A percentile compares a stretch with the other conserved stretches of the same genome.
Conservation (phyloP, 30 jellyfish, hydroid and myxozoan genomes). For the Turritopsis dohrnii region DNA sequence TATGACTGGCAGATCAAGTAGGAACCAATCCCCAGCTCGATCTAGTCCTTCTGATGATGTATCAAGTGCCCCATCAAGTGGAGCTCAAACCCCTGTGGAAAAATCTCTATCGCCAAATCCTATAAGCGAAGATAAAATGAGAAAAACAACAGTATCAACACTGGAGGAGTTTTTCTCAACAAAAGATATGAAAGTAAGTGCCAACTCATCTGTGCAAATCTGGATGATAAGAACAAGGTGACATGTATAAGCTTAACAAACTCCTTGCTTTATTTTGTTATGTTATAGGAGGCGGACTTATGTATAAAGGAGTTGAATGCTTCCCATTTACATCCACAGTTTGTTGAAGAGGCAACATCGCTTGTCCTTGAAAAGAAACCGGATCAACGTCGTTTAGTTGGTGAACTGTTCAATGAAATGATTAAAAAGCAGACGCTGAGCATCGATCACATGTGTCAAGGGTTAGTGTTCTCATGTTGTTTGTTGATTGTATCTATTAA, state of each 20-base stretch:
- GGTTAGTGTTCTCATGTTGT: too few relatives aligned
- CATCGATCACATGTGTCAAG: slow-evolving; percentile 44
- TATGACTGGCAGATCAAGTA: slow-evolving; percentile 27
- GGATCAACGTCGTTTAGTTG: slow-evolving; percentile 29
- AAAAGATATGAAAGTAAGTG: slow-evolving; percentile 59
- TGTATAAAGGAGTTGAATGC: slow-evolving; percentile 49
- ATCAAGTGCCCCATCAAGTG: slow-evolving; percentile 13
- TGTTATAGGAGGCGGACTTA: slow-evolving; percentile 70
- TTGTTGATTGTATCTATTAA: not conserved
- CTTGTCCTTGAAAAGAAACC: slow-evolving; percentile 50
- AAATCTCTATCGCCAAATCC: slow-evolving; percentile 23
- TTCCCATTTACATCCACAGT: slow-evolving; percentile 19
- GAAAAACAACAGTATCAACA: slow-evolving; percentile 60
- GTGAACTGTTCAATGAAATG: slow-evolving; percentile 39
- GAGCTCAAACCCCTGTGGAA: slow-evolving; percentile 36
- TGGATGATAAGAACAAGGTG: too few relatives aligned
- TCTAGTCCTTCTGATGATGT: slow-evolving; percentile 3
- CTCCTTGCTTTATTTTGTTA: too few relatives aligned
- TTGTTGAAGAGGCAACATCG: slow-evolving; percentile 45
- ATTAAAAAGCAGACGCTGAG: slow-evolving; percentile 32
- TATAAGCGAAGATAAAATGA: slow-evolving; percentile 41
- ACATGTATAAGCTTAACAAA: too few relatives aligned
- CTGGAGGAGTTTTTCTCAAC: slow-evolving; percentile 53
- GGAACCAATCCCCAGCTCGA: slow-evolving; percentile 30
- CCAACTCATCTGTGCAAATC: too few relatives aligned